Evolutionary conservation across 2,113 vertebrate genomes (phyloP).

Genomic region (Naja naja): DNA sequence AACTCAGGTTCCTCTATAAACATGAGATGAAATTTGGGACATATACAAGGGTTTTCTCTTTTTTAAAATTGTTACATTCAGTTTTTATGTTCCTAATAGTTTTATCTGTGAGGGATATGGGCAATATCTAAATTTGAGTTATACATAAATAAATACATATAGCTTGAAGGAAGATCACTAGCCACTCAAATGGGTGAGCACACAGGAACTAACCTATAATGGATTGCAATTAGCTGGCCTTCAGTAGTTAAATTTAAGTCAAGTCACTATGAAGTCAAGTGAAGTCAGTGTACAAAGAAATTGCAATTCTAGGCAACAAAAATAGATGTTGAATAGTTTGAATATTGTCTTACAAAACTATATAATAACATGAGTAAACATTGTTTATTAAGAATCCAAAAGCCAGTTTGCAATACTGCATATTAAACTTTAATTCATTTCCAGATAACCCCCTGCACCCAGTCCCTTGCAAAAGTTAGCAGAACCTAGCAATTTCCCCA

Average conservation of each 20-base stretch:
- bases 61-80: not conserved
- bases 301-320: not conserved
- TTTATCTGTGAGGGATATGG: not conserved
- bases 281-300: not conserved
- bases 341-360: not conserved
- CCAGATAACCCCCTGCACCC: not conserved
- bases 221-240: not conserved
- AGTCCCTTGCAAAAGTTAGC: not conserved
- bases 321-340: not conserved
- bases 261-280: not conserved
- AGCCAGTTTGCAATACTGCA: not conserved
- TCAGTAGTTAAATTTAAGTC: not conserved
- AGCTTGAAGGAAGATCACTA: not conserved
- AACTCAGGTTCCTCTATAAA: not conserved
- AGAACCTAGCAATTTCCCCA: not conserved
- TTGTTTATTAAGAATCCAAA: not conserved
- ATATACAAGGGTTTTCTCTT: not conserved
- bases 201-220: not conserved
- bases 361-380: not conserved
- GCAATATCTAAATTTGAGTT: not conserved
- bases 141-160: not conserved
- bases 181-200: not conserved
- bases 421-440: not conserved
- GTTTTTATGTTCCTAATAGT: not conserved
- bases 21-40: not conserved